Percentiles rank a stretch among this genome's conserved stretches.
Conservation (phyloP, 2,888 invertebrate genomes). For the Cordilura impudica region DNA sequence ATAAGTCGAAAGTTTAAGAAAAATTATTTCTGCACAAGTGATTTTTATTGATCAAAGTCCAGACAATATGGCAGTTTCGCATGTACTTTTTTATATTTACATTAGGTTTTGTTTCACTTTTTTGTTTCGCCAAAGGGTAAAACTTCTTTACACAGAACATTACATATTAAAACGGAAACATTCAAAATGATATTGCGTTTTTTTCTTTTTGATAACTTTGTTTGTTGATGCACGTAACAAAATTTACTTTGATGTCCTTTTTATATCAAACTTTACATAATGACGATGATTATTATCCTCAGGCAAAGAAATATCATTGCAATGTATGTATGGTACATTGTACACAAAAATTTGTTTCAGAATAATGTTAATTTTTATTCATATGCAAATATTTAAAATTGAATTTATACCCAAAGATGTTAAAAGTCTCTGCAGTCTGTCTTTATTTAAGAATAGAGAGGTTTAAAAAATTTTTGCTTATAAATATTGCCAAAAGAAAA, state of each 20-base stretch:
- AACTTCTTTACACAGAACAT: neutral
- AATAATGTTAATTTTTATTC: too few relatives aligned
- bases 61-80: neutral
- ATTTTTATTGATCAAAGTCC: slow-evolving; percentile 31
- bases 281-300: slow-evolving; percentile 16
- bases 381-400: too few relatives aligned
- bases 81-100: neutral
- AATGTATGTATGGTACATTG: too few relatives aligned
- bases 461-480: too few relatives aligned
- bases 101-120: neutral
- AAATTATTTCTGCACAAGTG: neutral
- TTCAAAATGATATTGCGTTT: neutral
- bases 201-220: slow-evolving; percentile 11
- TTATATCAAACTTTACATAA: slow-evolving; percentile 10
- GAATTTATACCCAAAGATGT: too few relatives aligned
- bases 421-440: too few relatives aligned
- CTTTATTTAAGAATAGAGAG: too few relatives aligned
- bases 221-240: slow-evolving; percentile 22
- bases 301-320: too few relatives aligned
- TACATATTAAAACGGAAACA: neutral
- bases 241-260: slow-evolving; percentile 27
- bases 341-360: too few relatives aligned
- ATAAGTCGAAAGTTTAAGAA: too few relatives aligned
- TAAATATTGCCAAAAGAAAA: too few relatives aligned
- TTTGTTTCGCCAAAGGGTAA: slow-evolving; percentile 8